These are phyloP conservation scores for Andrena haemorrhoa DNA, from an alignment of 2,888 invertebrate genomes.

Conservation along the genomic window DNA sequence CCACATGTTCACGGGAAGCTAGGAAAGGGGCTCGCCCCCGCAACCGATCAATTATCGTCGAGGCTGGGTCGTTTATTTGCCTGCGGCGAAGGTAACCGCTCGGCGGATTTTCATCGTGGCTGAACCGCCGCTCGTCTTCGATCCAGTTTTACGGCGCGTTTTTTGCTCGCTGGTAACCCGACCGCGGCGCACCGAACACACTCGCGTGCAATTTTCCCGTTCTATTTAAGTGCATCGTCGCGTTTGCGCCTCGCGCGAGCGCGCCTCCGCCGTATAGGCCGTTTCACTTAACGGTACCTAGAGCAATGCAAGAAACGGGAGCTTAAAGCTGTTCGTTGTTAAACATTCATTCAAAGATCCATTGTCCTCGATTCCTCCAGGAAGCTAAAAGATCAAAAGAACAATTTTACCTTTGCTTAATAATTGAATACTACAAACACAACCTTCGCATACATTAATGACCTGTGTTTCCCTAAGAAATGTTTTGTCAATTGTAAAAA, in stretches of 20 bases:
- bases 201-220: constrained; percentile 39
- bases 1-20: constrained; percentile 10
- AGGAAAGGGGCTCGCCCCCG: constrained; percentile 10
- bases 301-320: constrained; percentile 6
- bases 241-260: constrained; percentile 24
- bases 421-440: too few relatives aligned
- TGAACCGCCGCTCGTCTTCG: constrained; percentile 31
- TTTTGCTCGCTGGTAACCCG: constrained; percentile 22
- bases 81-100: constrained; percentile 32
- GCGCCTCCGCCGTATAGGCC: constrained; percentile 2
- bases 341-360: background rate
- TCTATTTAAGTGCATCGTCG: constrained; percentile 43
- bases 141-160: constrained; percentile 36
- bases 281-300: constrained; percentile 24
- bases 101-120: constrained; percentile 39
- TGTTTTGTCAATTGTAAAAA: too few relatives aligned
- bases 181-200: constrained; percentile 10
- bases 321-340: background rate
- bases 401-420: too few relatives aligned
- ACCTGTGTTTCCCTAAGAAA: too few relatives aligned
- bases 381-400: background rate
- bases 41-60: constrained; percentile 48
- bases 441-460: too few relatives aligned
- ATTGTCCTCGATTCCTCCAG: background rate
- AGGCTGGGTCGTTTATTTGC: constrained; percentile 31